A percentile compares a stretch with the other conserved stretches of the same genome.
Conservation (phyloP, 1,140 invertebrate genomes). For the Neotoxoptera formosana region DNA sequence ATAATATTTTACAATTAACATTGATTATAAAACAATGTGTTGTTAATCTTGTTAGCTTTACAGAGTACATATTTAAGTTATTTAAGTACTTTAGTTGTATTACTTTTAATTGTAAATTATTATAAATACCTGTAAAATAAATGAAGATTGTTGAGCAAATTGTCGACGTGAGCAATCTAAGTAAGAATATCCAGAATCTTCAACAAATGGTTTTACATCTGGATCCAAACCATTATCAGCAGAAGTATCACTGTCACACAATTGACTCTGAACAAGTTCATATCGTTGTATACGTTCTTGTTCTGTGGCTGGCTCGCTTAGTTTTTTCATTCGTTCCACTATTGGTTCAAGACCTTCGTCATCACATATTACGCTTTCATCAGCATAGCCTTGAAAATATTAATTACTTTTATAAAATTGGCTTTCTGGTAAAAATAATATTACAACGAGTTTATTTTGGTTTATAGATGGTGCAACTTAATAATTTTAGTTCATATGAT, state of each 20-base stretch:
- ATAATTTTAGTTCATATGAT: too few species aligned
- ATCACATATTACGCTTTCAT: slow-evolving; percentile 62
- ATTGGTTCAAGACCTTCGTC: slow-evolving; percentile 77
- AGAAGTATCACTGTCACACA: slow-evolving; percentile 61
- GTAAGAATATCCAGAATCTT: slow-evolving; percentile 81
- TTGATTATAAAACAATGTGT: too few species aligned
- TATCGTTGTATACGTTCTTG: slow-evolving; percentile 81
- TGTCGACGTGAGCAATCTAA: slow-evolving; percentile 81
- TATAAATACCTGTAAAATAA: slow-evolving; percentile 71
- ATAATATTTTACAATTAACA: too few species aligned
- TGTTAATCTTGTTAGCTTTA: too few species aligned
- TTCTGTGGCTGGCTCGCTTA: slow-evolving; percentile 73
- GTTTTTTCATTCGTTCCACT: slow-evolving; percentile 82
- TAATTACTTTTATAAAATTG: not conserved
- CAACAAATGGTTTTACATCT: slow-evolving; percentile 76
- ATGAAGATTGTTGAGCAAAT: slow-evolving; percentile 76
- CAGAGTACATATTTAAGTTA: too few species aligned
- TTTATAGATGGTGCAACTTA: too few species aligned
- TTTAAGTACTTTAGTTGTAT: too few species aligned
- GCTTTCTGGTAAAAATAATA: not conserved
- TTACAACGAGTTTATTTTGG: not conserved
- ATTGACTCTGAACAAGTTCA: slow-evolving; percentile 64
- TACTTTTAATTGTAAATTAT: not conserved
- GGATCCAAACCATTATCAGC: slow-evolving; percentile 64
- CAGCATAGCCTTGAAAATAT: slow-evolving; percentile 15